Base-by-base conservation (phyloP, 2,888 invertebrate genomes). In the Loripinus fragilis region DNA sequence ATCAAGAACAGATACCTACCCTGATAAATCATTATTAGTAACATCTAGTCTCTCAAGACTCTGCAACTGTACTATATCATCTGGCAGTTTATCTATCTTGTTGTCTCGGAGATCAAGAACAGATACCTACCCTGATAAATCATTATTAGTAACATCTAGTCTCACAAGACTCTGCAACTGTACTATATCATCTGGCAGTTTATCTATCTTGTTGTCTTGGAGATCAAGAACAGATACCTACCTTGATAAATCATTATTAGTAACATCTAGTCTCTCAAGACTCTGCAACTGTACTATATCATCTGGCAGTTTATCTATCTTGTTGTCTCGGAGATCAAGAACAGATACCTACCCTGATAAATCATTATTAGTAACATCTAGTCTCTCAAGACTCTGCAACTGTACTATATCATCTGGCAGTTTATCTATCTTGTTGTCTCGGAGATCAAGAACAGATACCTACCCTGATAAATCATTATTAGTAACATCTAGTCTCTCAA, bases 281-380 rank as follows among this genome's bases (percentile, higher is more conserved):
- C 96, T 96, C 88, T 96, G 95, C 73, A 98, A 93, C 80, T 96
- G 94, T 20, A 96, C 95, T 88, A 98, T 95, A 93, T 97, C 96
- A 83, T 97, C 96, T 0, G 98, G 98, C 78, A 98, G 92, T 78
- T 94, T 92, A 89, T 95, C 95, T 64, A 98, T 94, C 94, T 97
- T 96, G 93, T 98, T 98, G 91, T 97, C 97, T 74, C 97, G 95
- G 75, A 98, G 94, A 93, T 97, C 97, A 76, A 98, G 94, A 23
- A 93, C 86, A 30, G 89, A 86, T n/a, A 94, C 94, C 86, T 91
- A 95, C 95, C 91, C 91, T 38, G 94, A 92, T 77, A 95, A 94
- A 87, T 95, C 95, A 92, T 98, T 98, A 93, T 97, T 97, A 15
- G 97, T 96, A 74, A 98, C 94, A 94, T 98, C 98, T 67, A 98